A percentile compares a stretch with the other conserved stretches of the same genome.
These are phyloP conservation scores for Gallirallus australis DNA, from an alignment of 2,797 vertebrate species.

Conservation along the genomic window DNA sequence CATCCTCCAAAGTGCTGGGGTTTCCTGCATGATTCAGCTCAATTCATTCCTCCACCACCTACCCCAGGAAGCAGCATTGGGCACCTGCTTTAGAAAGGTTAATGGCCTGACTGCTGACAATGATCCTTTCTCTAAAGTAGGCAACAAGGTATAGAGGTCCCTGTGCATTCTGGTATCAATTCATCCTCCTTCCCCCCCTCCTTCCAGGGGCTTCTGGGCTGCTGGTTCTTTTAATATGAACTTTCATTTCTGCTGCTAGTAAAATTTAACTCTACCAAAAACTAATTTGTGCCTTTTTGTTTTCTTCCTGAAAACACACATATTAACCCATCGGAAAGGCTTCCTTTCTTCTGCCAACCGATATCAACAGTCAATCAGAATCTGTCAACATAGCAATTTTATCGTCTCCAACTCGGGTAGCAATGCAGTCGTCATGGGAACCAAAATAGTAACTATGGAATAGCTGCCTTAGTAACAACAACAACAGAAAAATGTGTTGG, in stretches of 20 bases:
- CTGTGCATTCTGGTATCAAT: not conserved
- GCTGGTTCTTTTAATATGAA: not conserved
- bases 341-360: conserved; percentile 58
- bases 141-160: not conserved
- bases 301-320: conserved; percentile 62
- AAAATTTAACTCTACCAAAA: conserved; percentile 45
- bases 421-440: conserved; percentile 74
- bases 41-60: not conserved
- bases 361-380: conserved; percentile 75
- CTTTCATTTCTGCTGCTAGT: conserved; percentile 23
- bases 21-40: not conserved
- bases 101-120: not conserved
- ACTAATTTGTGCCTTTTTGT: conserved; percentile 7
- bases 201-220: not conserved
- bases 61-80: not conserved
- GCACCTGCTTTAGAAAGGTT: not conserved
- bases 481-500: conserved; percentile 56
- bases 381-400: conserved; percentile 75
- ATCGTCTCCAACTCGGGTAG: conserved; percentile 47
- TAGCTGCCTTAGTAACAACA: conserved; percentile 69
- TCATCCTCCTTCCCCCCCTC: not conserved
- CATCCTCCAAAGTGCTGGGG: not conserved
- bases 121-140: not conserved
- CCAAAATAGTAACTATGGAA: conserved; percentile 67
- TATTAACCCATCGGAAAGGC: conserved; percentile 47